phyloP scores from a whole-genome alignment of 35 echinoderm and acorn worm genomes.

The Diadema setosum region DNA sequence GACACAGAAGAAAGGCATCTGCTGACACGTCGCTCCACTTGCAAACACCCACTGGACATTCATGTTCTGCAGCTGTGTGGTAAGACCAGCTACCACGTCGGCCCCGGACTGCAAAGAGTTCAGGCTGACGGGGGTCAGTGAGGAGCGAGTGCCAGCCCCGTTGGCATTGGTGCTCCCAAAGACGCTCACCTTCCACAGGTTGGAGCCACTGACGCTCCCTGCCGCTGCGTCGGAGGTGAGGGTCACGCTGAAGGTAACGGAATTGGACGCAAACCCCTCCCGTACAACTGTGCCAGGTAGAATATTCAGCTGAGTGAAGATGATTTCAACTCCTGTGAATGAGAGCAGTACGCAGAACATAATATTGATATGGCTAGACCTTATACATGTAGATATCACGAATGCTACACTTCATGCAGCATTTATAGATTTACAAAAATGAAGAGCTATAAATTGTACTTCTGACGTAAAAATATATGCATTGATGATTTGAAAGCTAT shows the following conservation, averaged over 20 bases:
- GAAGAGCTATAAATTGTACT: neutral
- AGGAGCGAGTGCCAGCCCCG: conserved; percentile 8
- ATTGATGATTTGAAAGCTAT: too few species aligned
- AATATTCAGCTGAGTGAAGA: neutral
- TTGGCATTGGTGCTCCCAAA: conserved; percentile 19
- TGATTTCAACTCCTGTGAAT: conserved; percentile 67
- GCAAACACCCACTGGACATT: conserved; percentile 11
- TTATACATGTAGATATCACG: neutral
- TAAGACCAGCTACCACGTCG: conserved; percentile 1
- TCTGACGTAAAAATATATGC: neutral
- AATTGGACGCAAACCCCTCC: neutral
- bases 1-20: conserved; percentile 62
- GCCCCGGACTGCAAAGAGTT: conserved; percentile 17
- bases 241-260: conserved; percentile 35
- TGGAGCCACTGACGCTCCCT: conserved; percentile 47
- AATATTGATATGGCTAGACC: neutral
- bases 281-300: neutral
- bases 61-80: neutral
- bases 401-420: neutral
- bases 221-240: conserved; percentile 8
- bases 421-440: neutral
- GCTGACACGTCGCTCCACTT: conserved; percentile 4
- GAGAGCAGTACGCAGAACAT: neutral
- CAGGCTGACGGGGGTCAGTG: neutral
- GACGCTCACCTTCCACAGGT: conserved; percentile 54